Conservation (phyloP, 2,888 invertebrate genomes). For the Caenorhabditis panamensis region DNA sequence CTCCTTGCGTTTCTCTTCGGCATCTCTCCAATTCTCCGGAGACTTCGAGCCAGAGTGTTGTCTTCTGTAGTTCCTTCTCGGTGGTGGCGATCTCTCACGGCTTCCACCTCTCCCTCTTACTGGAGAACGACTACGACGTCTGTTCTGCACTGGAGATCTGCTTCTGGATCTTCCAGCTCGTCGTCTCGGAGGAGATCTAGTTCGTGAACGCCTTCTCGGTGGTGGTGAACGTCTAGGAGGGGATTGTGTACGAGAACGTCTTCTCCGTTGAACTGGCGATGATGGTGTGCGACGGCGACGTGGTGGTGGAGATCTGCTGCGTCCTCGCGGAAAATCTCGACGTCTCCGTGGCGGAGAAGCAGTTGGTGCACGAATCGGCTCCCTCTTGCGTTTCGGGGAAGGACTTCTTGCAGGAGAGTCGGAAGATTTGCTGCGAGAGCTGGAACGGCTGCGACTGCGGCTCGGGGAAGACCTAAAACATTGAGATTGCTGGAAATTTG, state of each 20-base stretch:
- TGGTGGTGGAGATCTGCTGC: slow-evolving; percentile 1
- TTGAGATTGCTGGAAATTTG: background rate
- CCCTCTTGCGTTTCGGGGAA: slow-evolving; percentile 35
- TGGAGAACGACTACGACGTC: slow-evolving; percentile 31
- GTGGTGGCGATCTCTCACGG: slow-evolving; percentile 18
- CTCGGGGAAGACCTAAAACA: slow-evolving; percentile 24
- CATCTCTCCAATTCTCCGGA: slow-evolving; percentile 37
- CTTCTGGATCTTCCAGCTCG: background rate
- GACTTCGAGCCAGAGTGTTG: slow-evolving; percentile 23
- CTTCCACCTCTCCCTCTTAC: slow-evolving; percentile 10
- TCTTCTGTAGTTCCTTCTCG: slow-evolving; percentile 42
- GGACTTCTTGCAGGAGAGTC: slow-evolving; percentile 12
- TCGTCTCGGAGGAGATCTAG: background rate
- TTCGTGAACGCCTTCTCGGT: slow-evolving; percentile 19
- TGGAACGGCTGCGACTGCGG: slow-evolving; percentile 11
- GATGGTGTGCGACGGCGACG: slow-evolving; percentile 17
- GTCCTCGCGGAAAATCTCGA: slow-evolving; percentile 8
- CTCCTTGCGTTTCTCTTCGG: slow-evolving; percentile 39
- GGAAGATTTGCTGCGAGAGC: slow-evolving; percentile 11
- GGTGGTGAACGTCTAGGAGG: slow-evolving; percentile 31
- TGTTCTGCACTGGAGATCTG: slow-evolving; percentile 15
- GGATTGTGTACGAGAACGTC: slow-evolving; percentile 1
- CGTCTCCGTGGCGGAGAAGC: slow-evolving; percentile 28
- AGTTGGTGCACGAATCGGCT: slow-evolving; percentile 49
- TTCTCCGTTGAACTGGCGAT: slow-evolving; percentile 20